Conservation (phyloP, 2,888 invertebrate genomes). For the Lasioglossum malachurum region DNA sequence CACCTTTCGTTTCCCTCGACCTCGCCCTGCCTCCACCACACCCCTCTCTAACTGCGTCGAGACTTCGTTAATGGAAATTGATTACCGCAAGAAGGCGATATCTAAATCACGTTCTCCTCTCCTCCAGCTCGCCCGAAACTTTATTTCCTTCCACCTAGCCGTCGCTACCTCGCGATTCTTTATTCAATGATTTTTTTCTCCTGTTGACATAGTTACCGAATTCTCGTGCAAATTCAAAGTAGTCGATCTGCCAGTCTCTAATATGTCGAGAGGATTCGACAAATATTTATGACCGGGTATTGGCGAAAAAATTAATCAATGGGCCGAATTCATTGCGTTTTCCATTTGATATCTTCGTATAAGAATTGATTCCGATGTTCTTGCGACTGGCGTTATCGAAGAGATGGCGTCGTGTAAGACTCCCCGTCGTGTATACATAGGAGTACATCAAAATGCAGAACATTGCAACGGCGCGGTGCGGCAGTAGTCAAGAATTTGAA, state of each 20-base stretch:
- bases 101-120: slow-evolving; percentile 80
- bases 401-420: no score
- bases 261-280: background rate
- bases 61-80: slow-evolving; percentile 81
- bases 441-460: slow-evolving; percentile 75
- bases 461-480: slow-evolving; percentile 66
- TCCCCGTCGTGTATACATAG: background rate
- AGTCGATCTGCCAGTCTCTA: background rate
- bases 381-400: background rate
- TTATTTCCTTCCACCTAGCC: slow-evolving; percentile 53
- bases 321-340: background rate
- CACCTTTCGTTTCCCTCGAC: slow-evolving; percentile 43
- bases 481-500: slow-evolving; percentile 67
- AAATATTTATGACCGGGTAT: background rate
- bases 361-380: background rate
- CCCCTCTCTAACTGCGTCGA: slow-evolving; percentile 62
- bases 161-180: slow-evolving; percentile 47
- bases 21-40: slow-evolving; percentile 38
- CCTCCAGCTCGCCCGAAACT: slow-evolving; percentile 66
- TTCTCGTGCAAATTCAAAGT: background rate
- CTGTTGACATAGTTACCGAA: background rate
- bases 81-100: slow-evolving; percentile 81
- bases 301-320: background rate
- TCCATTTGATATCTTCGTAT: background rate
- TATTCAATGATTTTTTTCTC: slow-evolving; percentile 42